phyloP scores from a whole-genome alignment of 2,888 invertebrate species.

The Sarcophaga subvicina region DNA sequence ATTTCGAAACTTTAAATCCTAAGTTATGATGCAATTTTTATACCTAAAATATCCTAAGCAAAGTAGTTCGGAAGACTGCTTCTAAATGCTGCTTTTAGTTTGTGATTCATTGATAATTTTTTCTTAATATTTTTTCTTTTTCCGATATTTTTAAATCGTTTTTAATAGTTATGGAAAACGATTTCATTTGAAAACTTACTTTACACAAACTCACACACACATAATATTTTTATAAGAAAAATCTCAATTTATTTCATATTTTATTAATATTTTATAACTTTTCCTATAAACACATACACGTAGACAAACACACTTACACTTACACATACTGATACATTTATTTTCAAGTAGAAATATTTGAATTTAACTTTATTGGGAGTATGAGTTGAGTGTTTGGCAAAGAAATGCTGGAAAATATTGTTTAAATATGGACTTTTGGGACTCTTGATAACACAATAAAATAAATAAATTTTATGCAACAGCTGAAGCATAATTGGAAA shows the following conservation, averaged over 20 bases:
- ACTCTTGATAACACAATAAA: conserved; percentile 66
- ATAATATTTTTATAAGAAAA: conserved; percentile 9
- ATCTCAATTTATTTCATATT: conserved; percentile 42
- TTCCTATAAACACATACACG: not conserved
- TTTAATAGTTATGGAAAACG: too few species aligned
- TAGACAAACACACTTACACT: too few species aligned
- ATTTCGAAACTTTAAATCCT: too few species aligned
- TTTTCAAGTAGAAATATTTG: not conserved
- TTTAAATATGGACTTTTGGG: conserved; percentile 43
- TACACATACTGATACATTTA: too few species aligned
- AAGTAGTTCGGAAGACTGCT: too few species aligned
- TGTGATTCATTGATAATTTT: not conserved
- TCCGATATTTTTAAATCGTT: not conserved
- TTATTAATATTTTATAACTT: not conserved
- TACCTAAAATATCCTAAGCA: too few species aligned
- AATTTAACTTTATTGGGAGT: conserved; percentile 1
- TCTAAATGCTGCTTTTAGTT: not conserved
- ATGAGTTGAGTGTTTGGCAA: not conserved
- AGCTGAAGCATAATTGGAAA: conserved; percentile 66
- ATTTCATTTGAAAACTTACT: conserved; percentile 13
- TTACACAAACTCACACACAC: not conserved
- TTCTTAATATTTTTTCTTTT: not conserved
- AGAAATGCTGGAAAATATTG: conserved; percentile 22
- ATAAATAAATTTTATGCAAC: conserved; percentile 63
- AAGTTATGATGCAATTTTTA: too few species aligned